Evolutionary conservation across 1,140 invertebrate genomes (phyloP), one percentile per base, ranked within the genome.

Genomic region (Drosophila grimshawi): DNA sequence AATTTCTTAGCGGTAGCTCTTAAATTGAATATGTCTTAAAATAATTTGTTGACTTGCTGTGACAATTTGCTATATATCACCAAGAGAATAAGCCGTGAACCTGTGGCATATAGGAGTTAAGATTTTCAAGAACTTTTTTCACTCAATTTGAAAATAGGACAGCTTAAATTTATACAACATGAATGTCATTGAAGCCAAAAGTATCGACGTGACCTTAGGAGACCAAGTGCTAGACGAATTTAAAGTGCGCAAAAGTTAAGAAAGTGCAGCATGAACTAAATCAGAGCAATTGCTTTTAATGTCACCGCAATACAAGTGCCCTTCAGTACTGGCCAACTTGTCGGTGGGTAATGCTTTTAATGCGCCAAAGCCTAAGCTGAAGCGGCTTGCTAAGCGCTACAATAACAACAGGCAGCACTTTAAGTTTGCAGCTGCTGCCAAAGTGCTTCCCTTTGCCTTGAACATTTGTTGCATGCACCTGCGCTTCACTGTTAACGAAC

Each of bases 391-490:
- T 46, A 53, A 66, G 63, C 33, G 35, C 45, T 41, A 41, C 76
- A 76, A 71, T 45, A 48, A 46, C 62, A 52, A 19, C 43, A 55
- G 41, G 3, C 29, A 59, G 41, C 55, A 51, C 33, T 52, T 41
- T 35, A 41, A 57, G 49, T 37, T 63, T 63, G 32, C 66, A 63
- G 59, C 59, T 75, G 57, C n/a, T 39, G 51, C 65, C 35, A 61
- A 60, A 37, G 43, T 59, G 61, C 53, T 65, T 57, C 37, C 30
- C 10, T 35, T 43, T 57, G 65, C 81, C 73, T 83, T 80, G 73
- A 83, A 85, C 76, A 82, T 78, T 79, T 78, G 65, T 79, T 79
- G 80, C 80, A 82, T 41, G 49, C 65, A 60, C 30, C 60, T 80
- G 76, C 80, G 76, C 81, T 74, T 70, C 76, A 85, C 72, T 76